Percentiles rank a stretch among this genome's conserved stretches.
Evolutionary conservation across 2,888 invertebrate genomes (phyloP).

Genomic region (Cyclophora punctaria): DNA sequence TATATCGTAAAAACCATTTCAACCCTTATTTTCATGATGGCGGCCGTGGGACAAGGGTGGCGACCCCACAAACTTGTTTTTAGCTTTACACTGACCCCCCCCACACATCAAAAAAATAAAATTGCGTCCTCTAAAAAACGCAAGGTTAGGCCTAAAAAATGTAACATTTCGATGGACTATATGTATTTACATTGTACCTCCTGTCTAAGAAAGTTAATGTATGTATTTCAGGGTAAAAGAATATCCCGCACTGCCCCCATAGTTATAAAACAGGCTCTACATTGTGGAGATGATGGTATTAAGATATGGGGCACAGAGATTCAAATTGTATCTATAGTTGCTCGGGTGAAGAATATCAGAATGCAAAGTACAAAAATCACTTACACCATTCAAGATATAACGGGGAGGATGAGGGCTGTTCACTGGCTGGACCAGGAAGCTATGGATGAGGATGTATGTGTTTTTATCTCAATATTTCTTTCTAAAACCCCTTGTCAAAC

Average conservation of each 20-base stretch:
- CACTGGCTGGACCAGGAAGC: conserved; percentile 67
- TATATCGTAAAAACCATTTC: too few species aligned
- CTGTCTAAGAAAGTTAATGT: too few species aligned
- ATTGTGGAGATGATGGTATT: conserved; percentile 63
- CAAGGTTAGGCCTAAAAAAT: too few species aligned
- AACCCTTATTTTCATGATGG: too few species aligned
- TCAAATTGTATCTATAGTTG: conserved; percentile 62
- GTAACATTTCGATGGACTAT: too few species aligned
- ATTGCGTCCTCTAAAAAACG: too few species aligned
- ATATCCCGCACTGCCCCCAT: conserved; percentile 67
- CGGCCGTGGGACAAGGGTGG: too few species aligned
- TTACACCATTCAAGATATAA: conserved; percentile 69
- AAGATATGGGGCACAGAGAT: conserved; percentile 71
- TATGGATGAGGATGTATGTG: conserved; percentile 63
- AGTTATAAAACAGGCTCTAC: conserved; percentile 64
- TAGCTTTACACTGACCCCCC: too few species aligned
- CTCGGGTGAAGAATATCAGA: conserved; percentile 55
- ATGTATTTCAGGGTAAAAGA: conserved; percentile 44
- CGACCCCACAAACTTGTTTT: too few species aligned
- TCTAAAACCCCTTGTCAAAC: too few species aligned
- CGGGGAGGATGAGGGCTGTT: conserved; percentile 67
- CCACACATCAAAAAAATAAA: too few species aligned
- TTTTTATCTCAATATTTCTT: background rate
- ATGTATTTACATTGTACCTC: too few species aligned
- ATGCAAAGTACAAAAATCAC: conserved; percentile 70